These are phyloP conservation scores for Pseudopipra pipra DNA, from an alignment of 2,113 vertebrate species.

Conservation along the genomic window DNA sequence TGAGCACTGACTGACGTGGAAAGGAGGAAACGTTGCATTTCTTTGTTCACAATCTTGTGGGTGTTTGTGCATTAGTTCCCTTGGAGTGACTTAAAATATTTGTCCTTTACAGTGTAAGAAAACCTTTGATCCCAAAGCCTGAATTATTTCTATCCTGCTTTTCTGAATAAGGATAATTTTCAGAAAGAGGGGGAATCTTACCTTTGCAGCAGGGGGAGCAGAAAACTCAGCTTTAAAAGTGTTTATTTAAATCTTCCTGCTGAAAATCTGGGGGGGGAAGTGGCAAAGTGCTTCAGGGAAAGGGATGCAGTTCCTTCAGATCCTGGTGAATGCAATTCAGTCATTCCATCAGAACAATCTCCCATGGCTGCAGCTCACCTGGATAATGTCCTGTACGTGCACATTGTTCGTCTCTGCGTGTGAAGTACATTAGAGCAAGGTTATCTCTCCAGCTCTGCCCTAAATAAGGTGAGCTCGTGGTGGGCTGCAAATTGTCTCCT, in stretches of 20 bases:
- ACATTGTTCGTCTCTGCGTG: not conserved
- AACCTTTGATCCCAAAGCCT: not conserved
- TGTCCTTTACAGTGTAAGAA: not conserved
- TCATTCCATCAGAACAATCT: fast-evolving
- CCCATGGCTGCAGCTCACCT: fast-evolving
- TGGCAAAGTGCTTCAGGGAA: not conserved
- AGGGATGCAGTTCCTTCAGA: not conserved
- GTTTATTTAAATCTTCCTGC: not conserved
- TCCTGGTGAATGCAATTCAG: not conserved
- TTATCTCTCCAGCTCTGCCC: not conserved
- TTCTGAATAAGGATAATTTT: not conserved
- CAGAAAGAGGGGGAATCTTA: not conserved
- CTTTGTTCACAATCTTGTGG: not conserved
- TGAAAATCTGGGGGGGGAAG: not conserved
- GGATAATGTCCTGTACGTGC: fast-evolving
- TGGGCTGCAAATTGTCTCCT: not conserved
- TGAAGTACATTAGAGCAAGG: fast-evolving
- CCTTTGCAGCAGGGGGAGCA: fast-evolving
- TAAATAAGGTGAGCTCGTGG: fast-evolving
- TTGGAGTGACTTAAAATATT: not conserved
- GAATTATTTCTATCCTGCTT: not conserved
- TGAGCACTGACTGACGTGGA: not conserved
- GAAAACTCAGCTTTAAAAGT: not conserved
- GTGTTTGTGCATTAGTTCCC: not conserved
- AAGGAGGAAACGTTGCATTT: not conserved